Evolutionary conservation across 2,888 invertebrate species (phyloP).

Genomic region (Ryuthela nishihirai): DNA sequence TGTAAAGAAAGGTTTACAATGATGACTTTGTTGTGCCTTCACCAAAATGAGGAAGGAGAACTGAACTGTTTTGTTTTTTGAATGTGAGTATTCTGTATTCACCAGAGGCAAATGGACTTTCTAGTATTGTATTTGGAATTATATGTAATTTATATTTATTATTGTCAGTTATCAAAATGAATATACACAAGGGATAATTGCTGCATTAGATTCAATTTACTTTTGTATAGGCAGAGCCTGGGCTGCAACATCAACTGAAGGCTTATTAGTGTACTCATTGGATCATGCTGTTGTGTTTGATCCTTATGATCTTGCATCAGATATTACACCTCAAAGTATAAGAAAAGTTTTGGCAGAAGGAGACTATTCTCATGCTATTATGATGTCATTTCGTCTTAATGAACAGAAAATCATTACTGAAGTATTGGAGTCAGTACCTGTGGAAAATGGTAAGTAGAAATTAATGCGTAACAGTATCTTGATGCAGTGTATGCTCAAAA

Average conservation of each 20-base stretch:
- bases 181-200: too few species aligned
- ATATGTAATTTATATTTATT: neutral
- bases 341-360: slow-evolving; percentile 20
- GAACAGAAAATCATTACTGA: slow-evolving; percentile 70
- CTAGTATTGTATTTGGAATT: neutral
- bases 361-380: slow-evolving; percentile 60
- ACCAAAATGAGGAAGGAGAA: too few species aligned
- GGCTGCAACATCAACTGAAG: slow-evolving; percentile 93
- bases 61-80: too few species aligned
- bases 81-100: too few species aligned
- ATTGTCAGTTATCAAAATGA: too few species aligned
- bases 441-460: slow-evolving; percentile 63
- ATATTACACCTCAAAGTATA: slow-evolving; percentile 70
- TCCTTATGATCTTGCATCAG: slow-evolving; percentile 81
- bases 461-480: neutral
- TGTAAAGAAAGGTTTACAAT: too few species aligned
- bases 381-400: slow-evolving; percentile 80
- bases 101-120: neutral
- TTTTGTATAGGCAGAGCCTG: slow-evolving; percentile 69
- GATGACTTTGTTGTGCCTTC: too few species aligned
- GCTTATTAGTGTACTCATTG: slow-evolving; percentile 81
- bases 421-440: slow-evolving; percentile 76
- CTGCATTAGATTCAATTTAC: slow-evolving; percentile 2
- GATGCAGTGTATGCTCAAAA: too few species aligned
- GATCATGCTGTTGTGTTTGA: slow-evolving; percentile 79